Evolutionary conservation across 2,888 invertebrate species (phyloP), one percentile per base, ranked within the genome.

Genomic region (Melitaea athalia): DNA sequence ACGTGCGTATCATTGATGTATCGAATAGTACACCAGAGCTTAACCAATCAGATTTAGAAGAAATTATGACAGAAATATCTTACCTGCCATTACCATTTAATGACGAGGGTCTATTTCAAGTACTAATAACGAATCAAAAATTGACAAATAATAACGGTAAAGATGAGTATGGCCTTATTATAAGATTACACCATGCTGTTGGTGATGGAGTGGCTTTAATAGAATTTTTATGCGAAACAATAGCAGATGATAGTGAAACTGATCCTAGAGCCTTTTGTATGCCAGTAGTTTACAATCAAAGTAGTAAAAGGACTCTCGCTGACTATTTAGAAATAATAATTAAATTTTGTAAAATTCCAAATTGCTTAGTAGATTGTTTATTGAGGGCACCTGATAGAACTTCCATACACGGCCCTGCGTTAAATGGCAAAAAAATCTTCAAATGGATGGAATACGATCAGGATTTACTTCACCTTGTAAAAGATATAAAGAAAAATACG

Each of bases 191-290:
- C 77, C 94, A 94, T 79, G 85, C 93, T 6, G 77, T 94, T 0
- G 94, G 93, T 0, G 94, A 94, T 75, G 94, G 94, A 1, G 87
- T 92, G 0, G 89, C 93, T 5, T 77, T 94, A 11, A 78, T 94
- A 50, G 86, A 91, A 65, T 81, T 94, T 68, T 78, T 94, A 14
- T 81, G 93, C 69, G 86, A 91, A 74, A 81, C 85, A 1, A 81
- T 94, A 59, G 86, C 90, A 8, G 93, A 93, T 73, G 77, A 83
- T 57, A 76, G 74, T n/a, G 71, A 78, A 42, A 70, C 74, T 53
- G 74, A 74, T 55, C 52, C 72, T 31, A 63, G 74, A 50, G 71
- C 79, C 73, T 81, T 81, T 67, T 75, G 78, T 43, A 76, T 78
- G 63, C 76, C 80, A 11, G 75, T 77, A 73, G 70, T 63, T 47